Evolutionary conservation across 2,113 vertebrate genomes (phyloP), one percentile per base, ranked within the genome.

Genomic region (Petroica traversi): DNA sequence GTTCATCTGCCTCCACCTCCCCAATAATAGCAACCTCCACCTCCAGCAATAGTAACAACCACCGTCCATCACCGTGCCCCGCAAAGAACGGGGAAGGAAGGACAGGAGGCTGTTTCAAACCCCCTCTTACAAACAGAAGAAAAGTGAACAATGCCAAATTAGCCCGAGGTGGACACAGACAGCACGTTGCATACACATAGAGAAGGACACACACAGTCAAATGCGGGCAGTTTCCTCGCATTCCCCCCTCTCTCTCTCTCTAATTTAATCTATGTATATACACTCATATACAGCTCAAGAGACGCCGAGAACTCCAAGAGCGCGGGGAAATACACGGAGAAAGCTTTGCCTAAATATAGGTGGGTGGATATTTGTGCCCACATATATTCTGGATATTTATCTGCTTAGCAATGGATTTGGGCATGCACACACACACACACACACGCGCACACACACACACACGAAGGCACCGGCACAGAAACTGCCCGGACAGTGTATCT

Each of bases 111-210:
- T 69, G 51, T 28, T 83, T 57, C 64, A 49, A 83, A 34, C 31
- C 43, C 54, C n/a, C 34, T 23, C 57, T 55, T 55, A 57, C 29
- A 74, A 49, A 34, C 41, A 49, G 41, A 54, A 25, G 66, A 33
- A 91, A 92, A 89, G 77, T 78, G 91, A 96, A 96, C 95, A 94
- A 92, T 87, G 88, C 88, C 75, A 75, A 73, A 14, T 93, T 71
- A 83, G 54, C 80, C 77, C n/a, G 69, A 51, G 36, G 22, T 68
- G 92, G 74, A 74, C 83, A 73, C 49, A 46, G 54, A 41, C 23
- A 52, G 61, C 52, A 74, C 38, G 19, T 63, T 88, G 64, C 64
- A 54, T 18, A 24, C 15, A 74, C 36, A 54, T 68, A 36, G 43
- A 36, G 77, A 68, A 76, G 73, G 51, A 67, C 73, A 79, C 55